Evolutionary conservation across 1,140 invertebrate genomes (phyloP), one percentile per base, ranked within the genome.

Genomic region (Caerostris darwini): DNA sequence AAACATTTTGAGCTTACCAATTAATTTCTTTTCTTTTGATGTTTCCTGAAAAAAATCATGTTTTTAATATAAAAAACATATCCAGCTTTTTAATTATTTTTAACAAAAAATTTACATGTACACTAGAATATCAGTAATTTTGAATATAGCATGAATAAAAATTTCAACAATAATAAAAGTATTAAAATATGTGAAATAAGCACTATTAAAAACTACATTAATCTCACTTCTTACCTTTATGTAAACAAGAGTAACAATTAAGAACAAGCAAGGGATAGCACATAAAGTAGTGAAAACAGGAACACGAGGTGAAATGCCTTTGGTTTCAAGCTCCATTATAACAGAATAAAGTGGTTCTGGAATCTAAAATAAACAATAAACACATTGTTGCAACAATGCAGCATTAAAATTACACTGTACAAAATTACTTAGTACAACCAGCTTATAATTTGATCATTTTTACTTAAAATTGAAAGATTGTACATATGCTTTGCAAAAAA

Each of bases 241-340:
- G 56, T 19, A 94, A 61, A 88, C 56, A 17, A 94, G 3, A n/a
- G 69, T 17, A n/a, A 94, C 12, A 19, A 94, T 82, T 12, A 94
- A 19, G 10, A 89, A 19, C 56, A 94, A 53, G n/a, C 85, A 88
- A 57, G 86, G 85, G 1, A 94, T 14, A 5, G 85, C 67, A 64
- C 85, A 19, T 19, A 94, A 4, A 12, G 54, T 56, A 71, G 92
- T 94, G 34, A 94, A 94, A 3, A 94, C 92, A 57, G 92, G 64
- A n/a, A 94, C 92, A 54, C 83, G 54, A 56, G 85, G 92, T 54
- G 92, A 82, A 54, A 94, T 77, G 7, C 92, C 92, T 54, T 94
- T 71, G 5, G 53, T 54, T 53, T 94, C 64, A 54, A 94, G 64
- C 12, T 94, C 86, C 85, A 89, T 81, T 50, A 94, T 7, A n/a